phyloP scores from a whole-genome alignment of 2,888 invertebrate genomes.

The Tetranychus piercei region DNA sequence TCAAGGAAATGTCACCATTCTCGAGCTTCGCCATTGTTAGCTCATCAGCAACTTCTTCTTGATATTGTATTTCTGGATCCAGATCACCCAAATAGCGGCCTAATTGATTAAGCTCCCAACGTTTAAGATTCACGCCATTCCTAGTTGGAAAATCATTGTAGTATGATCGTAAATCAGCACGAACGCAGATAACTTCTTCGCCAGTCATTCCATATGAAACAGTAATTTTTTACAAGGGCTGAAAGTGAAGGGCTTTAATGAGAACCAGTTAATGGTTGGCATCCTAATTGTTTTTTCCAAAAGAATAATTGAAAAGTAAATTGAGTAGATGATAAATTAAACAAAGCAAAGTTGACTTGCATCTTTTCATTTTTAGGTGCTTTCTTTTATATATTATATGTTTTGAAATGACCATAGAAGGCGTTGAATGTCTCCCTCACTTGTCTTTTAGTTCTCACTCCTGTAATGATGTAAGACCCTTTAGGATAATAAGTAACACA shows the following conservation, averaged over 20 bases:
- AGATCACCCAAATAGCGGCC: neutral
- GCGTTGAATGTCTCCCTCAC: too few relatives aligned
- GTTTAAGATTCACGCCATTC: neutral
- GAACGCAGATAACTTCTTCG: neutral
- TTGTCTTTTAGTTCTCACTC: too few relatives aligned
- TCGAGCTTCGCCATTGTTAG: neutral
- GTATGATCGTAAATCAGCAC: neutral
- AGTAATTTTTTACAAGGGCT: neutral
- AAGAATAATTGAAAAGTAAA: too few relatives aligned
- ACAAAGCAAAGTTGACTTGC: too few relatives aligned
- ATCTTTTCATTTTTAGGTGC: too few relatives aligned
- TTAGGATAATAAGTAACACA: too few relatives aligned
- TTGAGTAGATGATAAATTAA: too few relatives aligned
- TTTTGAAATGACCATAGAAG: too few relatives aligned
- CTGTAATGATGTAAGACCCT: too few relatives aligned
- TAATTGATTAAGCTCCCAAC: neutral
- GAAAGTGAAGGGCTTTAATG: neutral
- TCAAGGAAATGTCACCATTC: neutral
- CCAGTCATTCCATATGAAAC: neutral
- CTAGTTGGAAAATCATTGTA: neutral
- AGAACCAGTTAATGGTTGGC: neutral
- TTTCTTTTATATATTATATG: too few relatives aligned
- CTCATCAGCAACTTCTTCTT: neutral
- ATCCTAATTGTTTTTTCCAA: too few relatives aligned
- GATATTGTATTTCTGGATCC: too few relatives aligned